Evolutionary conservation across 2,113 vertebrate species (phyloP).

Genomic region (Aegypius monachus): DNA sequence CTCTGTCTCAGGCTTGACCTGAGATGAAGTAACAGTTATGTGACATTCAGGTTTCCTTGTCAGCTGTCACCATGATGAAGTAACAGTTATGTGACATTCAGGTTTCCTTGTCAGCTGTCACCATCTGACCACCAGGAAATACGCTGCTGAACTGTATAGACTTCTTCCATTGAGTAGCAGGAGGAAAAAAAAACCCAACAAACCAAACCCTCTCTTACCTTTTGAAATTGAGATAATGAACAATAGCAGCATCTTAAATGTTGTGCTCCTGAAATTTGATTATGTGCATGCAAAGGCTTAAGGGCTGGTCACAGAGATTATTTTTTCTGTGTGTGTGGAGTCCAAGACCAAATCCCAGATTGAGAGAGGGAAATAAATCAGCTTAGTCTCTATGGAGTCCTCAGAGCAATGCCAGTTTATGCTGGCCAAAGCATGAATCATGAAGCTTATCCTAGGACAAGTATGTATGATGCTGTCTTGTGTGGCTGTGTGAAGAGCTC

Average conservation of each 20-base stretch:
- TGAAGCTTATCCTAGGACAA: background rate
- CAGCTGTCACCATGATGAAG: background rate
- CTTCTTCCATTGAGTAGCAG: background rate
- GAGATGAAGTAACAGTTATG: background rate
- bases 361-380: background rate
- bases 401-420: background rate
- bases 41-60: background rate
- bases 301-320: background rate
- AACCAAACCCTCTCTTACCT: background rate
- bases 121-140: background rate
- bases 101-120: background rate
- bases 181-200: background rate
- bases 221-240: background rate
- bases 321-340: background rate
- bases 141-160: background rate
- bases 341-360: background rate
- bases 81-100: background rate
- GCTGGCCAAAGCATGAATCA: background rate
- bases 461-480: background rate
- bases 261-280: background rate
- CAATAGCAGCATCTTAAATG: background rate
- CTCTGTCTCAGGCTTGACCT: background rate
- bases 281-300: background rate
- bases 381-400: background rate
- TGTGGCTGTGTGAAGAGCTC: background rate